Base-by-base conservation (phyloP, 2,797 vertebrate genomes). In the Gallinago solitaria region DNA sequence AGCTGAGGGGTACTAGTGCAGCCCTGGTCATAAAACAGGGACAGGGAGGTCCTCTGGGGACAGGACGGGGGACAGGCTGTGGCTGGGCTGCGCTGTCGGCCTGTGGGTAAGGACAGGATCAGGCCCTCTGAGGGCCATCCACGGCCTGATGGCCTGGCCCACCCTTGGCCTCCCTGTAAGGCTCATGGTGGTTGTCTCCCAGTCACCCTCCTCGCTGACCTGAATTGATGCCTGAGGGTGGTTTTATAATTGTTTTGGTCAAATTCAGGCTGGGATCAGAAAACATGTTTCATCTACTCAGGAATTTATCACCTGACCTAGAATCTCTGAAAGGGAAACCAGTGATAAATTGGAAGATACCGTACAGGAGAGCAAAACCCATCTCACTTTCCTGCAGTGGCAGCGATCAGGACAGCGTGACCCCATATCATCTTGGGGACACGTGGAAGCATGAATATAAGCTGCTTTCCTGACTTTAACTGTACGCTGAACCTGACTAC, bases 391-490 rank as follows among this genome's bases (percentile, higher is more conserved):
- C 9, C 39, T 78, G 27, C 15, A 48, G 37, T 1, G 6, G 12
- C 33, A 64, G 21, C 3, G 5, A 4, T 45, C n/a, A 57, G 28
- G n/a, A n/a, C 20, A 51, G 27, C 32, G 8, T 47, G 56, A 53
- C 6, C 30, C 3, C 2, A 1, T 1, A 0, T 25, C 6, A 1
- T 35, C 45, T 4, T 50, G 45, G 35, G 60, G n/a, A 54, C 12
- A 11, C 0, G 1, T 18, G 23, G 8, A 60, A 47, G 24, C 0
- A 0, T 78, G 56, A 83, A 56, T 50, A 4, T 70, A 54, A 79
- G 43, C 11, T 89, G 30, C 27, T 91, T 85, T 92, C 74, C 51
- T 85, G 60, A 64, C 39, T 73, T 64, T 5, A 85, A 54, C 25
- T 32, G 6, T 39, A 18, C 0, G 0, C 16, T 2, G 23, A 47